A percentile compares a stretch with the other conserved stretches of the same genome.
Evolutionary conservation across 2,888 invertebrate genomes (phyloP).

Genomic region (Pachycephus smyrnensis): DNA sequence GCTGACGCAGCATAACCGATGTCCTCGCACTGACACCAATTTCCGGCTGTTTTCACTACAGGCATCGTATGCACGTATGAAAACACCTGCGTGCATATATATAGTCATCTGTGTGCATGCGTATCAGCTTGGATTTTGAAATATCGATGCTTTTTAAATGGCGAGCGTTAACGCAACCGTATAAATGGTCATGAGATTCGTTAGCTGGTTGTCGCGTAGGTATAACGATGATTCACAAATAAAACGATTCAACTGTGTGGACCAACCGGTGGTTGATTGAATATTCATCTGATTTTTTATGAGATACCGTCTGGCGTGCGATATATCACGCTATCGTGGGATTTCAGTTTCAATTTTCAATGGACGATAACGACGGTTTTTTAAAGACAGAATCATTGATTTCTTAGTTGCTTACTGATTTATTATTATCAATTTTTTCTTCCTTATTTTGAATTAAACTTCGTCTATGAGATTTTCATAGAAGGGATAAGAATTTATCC

Average conservation of each 20-base stretch:
- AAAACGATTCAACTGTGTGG: background rate
- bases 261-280: background rate
- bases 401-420: background rate
- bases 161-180: background rate
- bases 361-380: background rate
- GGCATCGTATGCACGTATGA: background rate
- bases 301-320: background rate
- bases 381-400: background rate
- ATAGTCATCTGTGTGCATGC: background rate
- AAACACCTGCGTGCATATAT: background rate
- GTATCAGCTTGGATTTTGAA: background rate
- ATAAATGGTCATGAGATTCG: background rate
- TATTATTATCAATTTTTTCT: background rate
- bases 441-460: background rate
- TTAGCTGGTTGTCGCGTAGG: background rate
- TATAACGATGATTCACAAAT: background rate
- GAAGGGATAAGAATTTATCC: background rate
- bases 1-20: background rate
- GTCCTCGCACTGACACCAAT: background rate
- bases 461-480: background rate
- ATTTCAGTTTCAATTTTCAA: background rate
- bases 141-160: background rate
- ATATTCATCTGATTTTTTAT: background rate
- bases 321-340: background rate
- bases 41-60: background rate